Conservation (phyloP, 2,797 vertebrate genomes). For the Parotocinclus haroldoi region DNA sequence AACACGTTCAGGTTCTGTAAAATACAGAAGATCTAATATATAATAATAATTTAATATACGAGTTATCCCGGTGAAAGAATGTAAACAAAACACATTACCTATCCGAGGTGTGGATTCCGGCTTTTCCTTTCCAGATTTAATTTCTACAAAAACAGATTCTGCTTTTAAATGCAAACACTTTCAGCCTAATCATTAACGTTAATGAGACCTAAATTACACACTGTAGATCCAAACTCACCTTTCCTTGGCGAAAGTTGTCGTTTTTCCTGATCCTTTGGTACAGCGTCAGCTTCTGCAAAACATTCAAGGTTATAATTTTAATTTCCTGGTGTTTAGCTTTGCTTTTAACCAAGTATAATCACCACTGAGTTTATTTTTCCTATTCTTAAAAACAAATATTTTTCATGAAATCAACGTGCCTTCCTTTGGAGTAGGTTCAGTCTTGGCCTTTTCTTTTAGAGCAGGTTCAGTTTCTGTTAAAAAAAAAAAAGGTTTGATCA, state of each 20-base stretch:
- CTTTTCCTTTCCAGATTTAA: conserved; percentile 9
- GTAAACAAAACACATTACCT: background rate
- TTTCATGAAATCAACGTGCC: background rate
- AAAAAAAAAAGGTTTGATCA: background rate
- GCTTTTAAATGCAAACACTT: background rate
- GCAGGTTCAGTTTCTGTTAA: background rate
- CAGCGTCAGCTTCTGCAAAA: background rate
- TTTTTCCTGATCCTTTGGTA: conserved; percentile 16
- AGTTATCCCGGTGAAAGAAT: too few relatives aligned
- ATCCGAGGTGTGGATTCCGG: conserved; percentile 4
- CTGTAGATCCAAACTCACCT: background rate
- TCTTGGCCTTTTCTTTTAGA: conserved; percentile 12
- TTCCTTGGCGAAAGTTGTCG: conserved; percentile 4
- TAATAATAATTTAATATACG: too few relatives aligned
- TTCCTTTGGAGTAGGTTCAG: conserved; percentile 12
- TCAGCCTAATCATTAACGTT: too few relatives aligned
- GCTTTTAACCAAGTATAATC: too few relatives aligned
- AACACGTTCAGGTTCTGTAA: too few relatives aligned
- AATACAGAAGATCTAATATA: too few relatives aligned
- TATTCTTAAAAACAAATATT: too few relatives aligned
- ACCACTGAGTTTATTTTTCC: too few relatives aligned
- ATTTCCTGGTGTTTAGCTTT: too few relatives aligned
- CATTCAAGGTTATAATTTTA: too few relatives aligned
- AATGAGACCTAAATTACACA: too few relatives aligned
- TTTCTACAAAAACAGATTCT: background rate